A percentile compares a stretch with the other conserved stretches of the same genome.
Conservation (phyloP, 1,140 invertebrate species). For the Alviniconcha marisindica region DNA sequence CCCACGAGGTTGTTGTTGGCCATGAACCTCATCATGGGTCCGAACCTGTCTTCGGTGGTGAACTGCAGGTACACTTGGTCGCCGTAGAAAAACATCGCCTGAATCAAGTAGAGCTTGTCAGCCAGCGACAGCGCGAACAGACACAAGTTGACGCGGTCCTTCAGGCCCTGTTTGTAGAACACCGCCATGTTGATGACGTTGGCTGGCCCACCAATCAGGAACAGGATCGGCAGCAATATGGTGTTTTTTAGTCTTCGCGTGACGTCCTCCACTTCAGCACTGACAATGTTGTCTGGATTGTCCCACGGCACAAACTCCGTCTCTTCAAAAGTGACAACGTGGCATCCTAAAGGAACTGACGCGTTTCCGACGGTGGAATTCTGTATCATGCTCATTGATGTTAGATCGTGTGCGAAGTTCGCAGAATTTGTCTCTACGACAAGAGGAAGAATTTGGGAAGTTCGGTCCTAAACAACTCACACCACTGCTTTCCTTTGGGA, state of each 20-base stretch:
- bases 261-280: not conserved
- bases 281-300: not conserved
- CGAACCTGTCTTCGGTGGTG: not conserved
- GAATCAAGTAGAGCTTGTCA: not conserved
- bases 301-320: not conserved
- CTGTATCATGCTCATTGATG: too few species aligned
- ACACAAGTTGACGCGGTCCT: constrained; percentile 27
- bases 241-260: not conserved
- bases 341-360: too few species aligned
- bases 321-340: too few species aligned
- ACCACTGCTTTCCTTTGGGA: too few species aligned
- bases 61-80: not conserved
- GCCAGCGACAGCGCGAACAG: not conserved
- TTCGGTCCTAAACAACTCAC: too few species aligned
- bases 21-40: too few species aligned
- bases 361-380: too few species aligned
- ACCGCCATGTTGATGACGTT: constrained; percentile 3
- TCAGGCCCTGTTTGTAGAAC: not conserved
- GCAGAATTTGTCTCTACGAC: too few species aligned
- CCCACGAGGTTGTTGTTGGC: constrained; percentile 5
- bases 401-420: too few species aligned
- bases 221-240: not conserved
- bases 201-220: constrained; percentile 5
- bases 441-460: too few species aligned
- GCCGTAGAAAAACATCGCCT: not conserved